These are phyloP conservation scores for Rhea americana DNA, from an alignment of 2,113 vertebrate species.

Conservation along the genomic window DNA sequence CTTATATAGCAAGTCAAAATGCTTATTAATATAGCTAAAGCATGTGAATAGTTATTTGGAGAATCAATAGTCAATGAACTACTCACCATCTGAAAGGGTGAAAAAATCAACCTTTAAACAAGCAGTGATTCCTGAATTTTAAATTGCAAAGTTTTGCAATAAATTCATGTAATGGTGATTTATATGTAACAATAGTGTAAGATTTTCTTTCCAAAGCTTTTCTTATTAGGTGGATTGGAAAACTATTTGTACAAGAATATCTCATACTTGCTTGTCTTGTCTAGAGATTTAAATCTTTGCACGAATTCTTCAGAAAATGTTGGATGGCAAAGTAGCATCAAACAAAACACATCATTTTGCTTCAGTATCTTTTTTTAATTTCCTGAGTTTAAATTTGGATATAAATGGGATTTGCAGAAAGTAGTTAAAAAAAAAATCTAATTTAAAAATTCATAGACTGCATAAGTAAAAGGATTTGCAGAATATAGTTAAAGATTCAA, in stretches of 20 bases:
- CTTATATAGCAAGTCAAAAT: background rate
- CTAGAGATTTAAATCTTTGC: constrained; percentile 16
- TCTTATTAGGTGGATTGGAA: background rate
- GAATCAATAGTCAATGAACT: background rate
- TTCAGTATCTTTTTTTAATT: constrained; percentile 10
- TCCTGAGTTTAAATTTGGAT: constrained; percentile 12
- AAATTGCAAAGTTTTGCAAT: background rate
- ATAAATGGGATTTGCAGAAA: constrained; percentile 51
- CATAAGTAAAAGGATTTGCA: constrained; percentile 37
- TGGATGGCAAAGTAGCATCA: background rate
- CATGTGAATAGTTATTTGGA: background rate
- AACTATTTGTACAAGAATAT: background rate
- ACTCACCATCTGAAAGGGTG: background rate
- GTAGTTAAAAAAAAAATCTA: constrained; percentile 45
- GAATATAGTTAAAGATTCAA: constrained; percentile 20
- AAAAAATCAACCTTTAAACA: background rate
- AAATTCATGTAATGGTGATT: background rate
- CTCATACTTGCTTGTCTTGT: background rate
- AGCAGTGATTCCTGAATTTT: background rate
- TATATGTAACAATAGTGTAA: background rate
- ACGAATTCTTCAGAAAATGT: background rate
- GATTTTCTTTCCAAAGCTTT: background rate
- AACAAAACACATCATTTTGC: constrained; percentile 45
- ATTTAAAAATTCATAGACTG: constrained; percentile 62
- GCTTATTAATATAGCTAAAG: background rate